Conservation (phyloP, 2,113 vertebrate genomes). For the Macroglossus sobrinus region DNA sequence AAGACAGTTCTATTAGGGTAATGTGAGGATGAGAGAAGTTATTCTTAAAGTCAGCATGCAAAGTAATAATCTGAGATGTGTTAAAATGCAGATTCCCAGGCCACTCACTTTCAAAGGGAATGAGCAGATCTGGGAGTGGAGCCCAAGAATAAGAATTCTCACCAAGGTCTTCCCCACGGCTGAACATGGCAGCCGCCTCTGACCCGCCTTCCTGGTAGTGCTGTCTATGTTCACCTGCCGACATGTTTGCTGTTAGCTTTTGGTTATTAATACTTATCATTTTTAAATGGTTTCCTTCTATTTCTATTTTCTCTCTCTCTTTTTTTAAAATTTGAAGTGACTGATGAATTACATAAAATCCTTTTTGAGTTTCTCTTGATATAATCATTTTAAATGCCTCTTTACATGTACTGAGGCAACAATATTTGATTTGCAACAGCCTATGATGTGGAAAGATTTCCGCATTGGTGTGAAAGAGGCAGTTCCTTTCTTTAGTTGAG, state of each 20-base stretch:
- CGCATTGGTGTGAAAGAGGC: background rate
- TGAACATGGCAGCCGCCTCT: accelerated
- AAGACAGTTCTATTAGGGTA: background rate
- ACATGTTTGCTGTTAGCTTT: background rate
- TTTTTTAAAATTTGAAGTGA: constrained; percentile 49
- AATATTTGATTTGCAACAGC: background rate
- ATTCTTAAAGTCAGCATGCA: background rate
- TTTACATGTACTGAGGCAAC: background rate
- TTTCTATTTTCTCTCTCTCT: constrained; percentile 29
- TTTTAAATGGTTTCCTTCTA: constrained; percentile 30
- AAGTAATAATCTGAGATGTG: background rate
- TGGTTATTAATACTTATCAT: constrained; percentile 45
- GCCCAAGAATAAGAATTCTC: background rate
- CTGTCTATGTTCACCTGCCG: background rate
- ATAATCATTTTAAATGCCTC: constrained; percentile 51
- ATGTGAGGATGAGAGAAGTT: background rate
- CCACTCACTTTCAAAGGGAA: background rate
- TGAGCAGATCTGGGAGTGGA: background rate
- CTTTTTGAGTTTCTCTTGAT: constrained; percentile 44
- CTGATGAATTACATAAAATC: constrained; percentile 53
- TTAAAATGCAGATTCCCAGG: background rate
- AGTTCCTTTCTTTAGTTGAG: background rate
- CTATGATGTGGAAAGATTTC: background rate
- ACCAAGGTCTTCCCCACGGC: background rate
- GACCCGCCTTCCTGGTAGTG: background rate